Percentiles rank a stretch among this genome's conserved stretches.
These are phyloP conservation scores for Xerus rutilus DNA, from an alignment of 2,797 vertebrate genomes.

Conservation along the genomic window DNA sequence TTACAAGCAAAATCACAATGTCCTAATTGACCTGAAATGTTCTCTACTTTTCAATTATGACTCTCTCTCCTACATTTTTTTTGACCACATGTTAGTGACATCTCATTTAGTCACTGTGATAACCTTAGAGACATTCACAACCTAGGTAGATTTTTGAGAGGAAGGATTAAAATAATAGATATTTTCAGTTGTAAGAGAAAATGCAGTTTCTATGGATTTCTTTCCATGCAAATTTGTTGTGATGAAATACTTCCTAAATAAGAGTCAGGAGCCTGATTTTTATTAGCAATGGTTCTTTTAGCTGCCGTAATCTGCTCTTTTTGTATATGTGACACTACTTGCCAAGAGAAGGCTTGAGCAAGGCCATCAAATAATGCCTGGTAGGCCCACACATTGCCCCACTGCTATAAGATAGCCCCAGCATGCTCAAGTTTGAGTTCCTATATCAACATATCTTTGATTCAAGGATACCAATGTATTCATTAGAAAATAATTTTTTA, in stretches of 20 bases:
- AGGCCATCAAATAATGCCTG: not conserved
- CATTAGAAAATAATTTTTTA: slow-evolving; percentile 25
- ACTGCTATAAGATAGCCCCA: not conserved
- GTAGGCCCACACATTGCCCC: not conserved
- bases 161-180: not conserved
- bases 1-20: slow-evolving; percentile 17
- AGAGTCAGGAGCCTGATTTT: not conserved
- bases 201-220: not conserved
- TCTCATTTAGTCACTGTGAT: slow-evolving; percentile 25
- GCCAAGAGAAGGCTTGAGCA: not conserved
- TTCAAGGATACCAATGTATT: slow-evolving; percentile 8
- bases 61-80: not conserved
- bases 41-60: slow-evolving; percentile 9
- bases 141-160: not conserved
- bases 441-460: not conserved
- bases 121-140: not conserved
- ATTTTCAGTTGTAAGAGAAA: not conserved
- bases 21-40: not conserved
- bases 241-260: not conserved
- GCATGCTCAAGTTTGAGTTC: not conserved
- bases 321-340: slow-evolving; percentile 10
- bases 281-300: not conserved
- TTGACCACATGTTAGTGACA: not conserved
- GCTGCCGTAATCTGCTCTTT: not conserved
- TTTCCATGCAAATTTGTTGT: not conserved